These are phyloP conservation scores for Drosophila oshimai DNA, from an alignment of 1,140 invertebrate genomes.

Conservation along the genomic window DNA sequence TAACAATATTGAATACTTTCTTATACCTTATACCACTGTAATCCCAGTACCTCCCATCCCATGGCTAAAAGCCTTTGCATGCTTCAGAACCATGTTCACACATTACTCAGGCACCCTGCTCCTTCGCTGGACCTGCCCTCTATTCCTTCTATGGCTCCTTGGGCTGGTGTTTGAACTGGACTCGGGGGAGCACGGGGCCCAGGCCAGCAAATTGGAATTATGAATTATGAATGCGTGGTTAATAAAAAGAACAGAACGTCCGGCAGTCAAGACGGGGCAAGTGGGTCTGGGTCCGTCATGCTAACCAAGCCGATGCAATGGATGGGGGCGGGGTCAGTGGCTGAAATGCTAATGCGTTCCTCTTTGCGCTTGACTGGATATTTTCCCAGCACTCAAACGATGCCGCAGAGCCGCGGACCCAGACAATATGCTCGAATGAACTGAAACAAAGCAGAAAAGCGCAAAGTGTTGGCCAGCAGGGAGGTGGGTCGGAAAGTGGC, in stretches of 20 bases:
- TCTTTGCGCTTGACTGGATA: slow-evolving; percentile 72
- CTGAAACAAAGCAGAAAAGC: slow-evolving; percentile 81
- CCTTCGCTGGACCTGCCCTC: slow-evolving; percentile 19
- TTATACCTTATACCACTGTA: background rate
- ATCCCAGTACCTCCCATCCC: background rate
- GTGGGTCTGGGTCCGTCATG: slow-evolving; percentile 60
- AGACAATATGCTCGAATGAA: slow-evolving; percentile 76
- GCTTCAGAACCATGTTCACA: slow-evolving; percentile 71
- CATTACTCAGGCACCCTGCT: slow-evolving; percentile 66
- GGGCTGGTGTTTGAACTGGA: slow-evolving; percentile 64
- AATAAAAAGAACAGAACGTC: slow-evolving; percentile 66
- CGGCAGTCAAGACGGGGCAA: slow-evolving; percentile 20
- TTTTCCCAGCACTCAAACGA: slow-evolving; percentile 80
- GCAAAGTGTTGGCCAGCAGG: slow-evolving; percentile 51
- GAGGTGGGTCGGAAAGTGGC: background rate
- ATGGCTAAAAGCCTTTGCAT: slow-evolving; percentile 63
- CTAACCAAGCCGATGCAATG: slow-evolving; percentile 21
- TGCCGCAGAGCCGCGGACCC: slow-evolving; percentile 36
- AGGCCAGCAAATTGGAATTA: slow-evolving; percentile 79
- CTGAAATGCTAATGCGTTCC: slow-evolving; percentile 78
- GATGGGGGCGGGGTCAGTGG: slow-evolving; percentile 24
- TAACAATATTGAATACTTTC: slow-evolving; percentile 6
- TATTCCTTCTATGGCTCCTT: slow-evolving; percentile 27
- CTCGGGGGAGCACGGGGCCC: slow-evolving; percentile 19
- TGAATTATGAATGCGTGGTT: slow-evolving; percentile 81